Evolutionary conservation across 1,140 invertebrate genomes (phyloP), one percentile per base, ranked within the genome.

Genomic region (Hetaerina americana): DNA sequence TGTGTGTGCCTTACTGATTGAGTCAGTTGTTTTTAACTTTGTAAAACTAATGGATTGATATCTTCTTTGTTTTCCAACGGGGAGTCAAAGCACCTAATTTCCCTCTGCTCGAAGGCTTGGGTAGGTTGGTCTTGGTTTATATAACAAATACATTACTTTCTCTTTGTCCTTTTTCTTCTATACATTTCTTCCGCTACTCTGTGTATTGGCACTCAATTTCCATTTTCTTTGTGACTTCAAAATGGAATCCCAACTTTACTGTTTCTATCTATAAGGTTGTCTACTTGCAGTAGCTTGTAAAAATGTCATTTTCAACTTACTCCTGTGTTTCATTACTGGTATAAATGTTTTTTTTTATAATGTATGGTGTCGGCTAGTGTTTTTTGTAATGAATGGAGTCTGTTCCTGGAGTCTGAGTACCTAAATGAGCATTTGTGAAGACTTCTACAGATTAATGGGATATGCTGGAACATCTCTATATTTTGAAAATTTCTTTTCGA

Each of bases 81-180:
- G 82, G 85, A 88, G 87, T 88, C 82, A 85, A 86, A 83, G 87
- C 87, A 84, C 86, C 86, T 82, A 84, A 87, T 83, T 87, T 87
- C 84, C 86, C 86, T 82, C 83, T 84, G 80, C 84, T 88, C 78
- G 86, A 87, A 84, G 85, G 81, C 78, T 82, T 89, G 83, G 87
- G 87, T 88, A 89, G 83, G 87, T 88, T 66, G 81, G 78, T 79
- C 71, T 10, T 68, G 6, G n/a, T 71, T 12, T 28, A 71, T 67
- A 67, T 67, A 18, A 71, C 26, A 24, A 66, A 66, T 67, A 40
- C 68, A 26, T 71, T 67, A 28, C 66, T 71, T 71, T 27, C 66
- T 73, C 27, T 27, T 67, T 68, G 5, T 27, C 66, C 66, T 57
- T 71, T 26, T n/a, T 29, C 28, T 72, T 40, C 18, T 72, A 31